Conservation (phyloP, 2,888 invertebrate genomes). For the Chrysopilus asiliformis region DNA sequence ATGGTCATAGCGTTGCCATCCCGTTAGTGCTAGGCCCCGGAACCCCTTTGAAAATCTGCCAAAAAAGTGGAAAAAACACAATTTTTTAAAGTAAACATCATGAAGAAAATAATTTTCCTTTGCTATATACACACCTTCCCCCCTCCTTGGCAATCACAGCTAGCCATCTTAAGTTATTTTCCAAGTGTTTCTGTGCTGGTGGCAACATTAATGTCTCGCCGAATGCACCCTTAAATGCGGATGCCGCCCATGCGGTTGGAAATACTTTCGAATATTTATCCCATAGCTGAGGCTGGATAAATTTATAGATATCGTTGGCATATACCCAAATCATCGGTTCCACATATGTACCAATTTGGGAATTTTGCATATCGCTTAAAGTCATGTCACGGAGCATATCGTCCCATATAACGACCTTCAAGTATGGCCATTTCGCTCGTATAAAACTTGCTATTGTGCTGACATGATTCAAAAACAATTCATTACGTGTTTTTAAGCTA, state of each 20-base stretch:
- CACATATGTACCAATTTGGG: conserved; percentile 49
- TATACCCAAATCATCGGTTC: conserved; percentile 77
- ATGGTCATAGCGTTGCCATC: conserved; percentile 48
- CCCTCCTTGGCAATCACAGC: conserved; percentile 49
- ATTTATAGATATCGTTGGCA: conserved; percentile 52
- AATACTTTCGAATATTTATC: conserved; percentile 54
- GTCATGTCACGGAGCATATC: conserved; percentile 61
- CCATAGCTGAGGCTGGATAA: conserved; percentile 44
- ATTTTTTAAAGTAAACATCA: background rate
- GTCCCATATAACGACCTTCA: conserved; percentile 62
- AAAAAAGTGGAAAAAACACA: conserved; percentile 6
- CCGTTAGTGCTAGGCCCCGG: conserved; percentile 31
- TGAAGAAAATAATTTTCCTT: conserved; percentile 1
- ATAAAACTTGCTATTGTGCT: conserved; percentile 46
- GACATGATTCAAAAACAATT: conserved; percentile 50
- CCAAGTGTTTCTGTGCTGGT: conserved; percentile 50
- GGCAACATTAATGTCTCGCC: conserved; percentile 56
- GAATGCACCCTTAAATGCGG: conserved; percentile 63
- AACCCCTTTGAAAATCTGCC: conserved; percentile 30
- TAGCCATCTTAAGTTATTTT: conserved; percentile 57
- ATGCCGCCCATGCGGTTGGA: conserved; percentile 56
- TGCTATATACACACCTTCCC: conserved; percentile 31
- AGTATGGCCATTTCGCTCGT: conserved; percentile 41
- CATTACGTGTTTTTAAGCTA: conserved; percentile 35
- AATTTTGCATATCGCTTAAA: conserved; percentile 44